These are phyloP conservation scores for Matsumurasca onukii DNA, from an alignment of 1,140 invertebrate species.

Conservation along the genomic window DNA sequence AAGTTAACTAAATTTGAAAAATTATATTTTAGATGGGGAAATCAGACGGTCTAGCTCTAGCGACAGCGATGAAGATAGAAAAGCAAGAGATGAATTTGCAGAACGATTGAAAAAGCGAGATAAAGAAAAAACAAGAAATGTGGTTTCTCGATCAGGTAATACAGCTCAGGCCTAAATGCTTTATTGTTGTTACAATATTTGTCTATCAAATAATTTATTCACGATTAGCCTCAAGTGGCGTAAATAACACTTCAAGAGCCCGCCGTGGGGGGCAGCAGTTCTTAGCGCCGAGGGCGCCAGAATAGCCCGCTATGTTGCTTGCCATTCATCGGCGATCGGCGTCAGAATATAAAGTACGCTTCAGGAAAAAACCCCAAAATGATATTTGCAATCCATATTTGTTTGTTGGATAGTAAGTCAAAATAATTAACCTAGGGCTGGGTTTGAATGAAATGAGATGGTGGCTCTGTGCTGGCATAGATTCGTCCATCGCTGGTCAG, in stretches of 20 bases:
- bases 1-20: too few relatives aligned
- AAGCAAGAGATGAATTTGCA: constrained; percentile 92
- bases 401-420: too few relatives aligned
- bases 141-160: constrained; percentile 57
- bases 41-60: constrained; percentile 28
- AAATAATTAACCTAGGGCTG: too few relatives aligned
- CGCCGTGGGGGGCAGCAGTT: not conserved
- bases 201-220: not conserved
- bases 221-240: not conserved
- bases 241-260: not conserved
- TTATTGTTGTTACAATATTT: not conserved
- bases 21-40: constrained; percentile 33
- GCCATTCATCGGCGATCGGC: not conserved
- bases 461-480: too few relatives aligned
- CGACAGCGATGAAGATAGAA: constrained; percentile 44
- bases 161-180: not conserved
- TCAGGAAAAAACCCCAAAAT: too few relatives aligned
- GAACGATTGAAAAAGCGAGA: constrained; percentile 86
- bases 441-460: too few relatives aligned
- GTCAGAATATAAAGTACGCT: too few relatives aligned
- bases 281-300: not conserved
- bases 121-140: constrained; percentile 83
- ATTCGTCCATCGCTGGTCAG: too few relatives aligned
- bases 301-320: not conserved
- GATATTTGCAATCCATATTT: too few relatives aligned